A percentile compares a stretch with the other conserved stretches of the same genome.
These are phyloP conservation scores for Xylocampa areola DNA, from an alignment of 2,888 invertebrate species.

Conservation along the genomic window DNA sequence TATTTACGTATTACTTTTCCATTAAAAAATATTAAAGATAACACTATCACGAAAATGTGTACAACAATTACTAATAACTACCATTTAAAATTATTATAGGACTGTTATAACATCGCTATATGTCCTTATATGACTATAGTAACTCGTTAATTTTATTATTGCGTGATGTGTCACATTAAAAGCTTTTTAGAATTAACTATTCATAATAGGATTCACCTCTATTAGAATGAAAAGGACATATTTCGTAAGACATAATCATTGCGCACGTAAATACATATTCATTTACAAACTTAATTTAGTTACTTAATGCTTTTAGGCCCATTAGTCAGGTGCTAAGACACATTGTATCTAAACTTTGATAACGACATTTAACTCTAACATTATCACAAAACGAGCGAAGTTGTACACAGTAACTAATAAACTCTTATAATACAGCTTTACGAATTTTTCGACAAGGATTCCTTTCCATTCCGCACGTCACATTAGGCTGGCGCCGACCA, in stretches of 20 bases:
- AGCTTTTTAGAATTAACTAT: constrained; percentile 34
- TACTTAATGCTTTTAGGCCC: constrained; percentile 17
- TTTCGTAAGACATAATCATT: constrained; percentile 4
- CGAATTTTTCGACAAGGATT: constrained; percentile 78
- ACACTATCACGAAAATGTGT: constrained; percentile 14
- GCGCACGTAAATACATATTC: neutral
- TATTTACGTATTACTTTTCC: too few species aligned
- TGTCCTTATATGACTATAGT: constrained; percentile 60
- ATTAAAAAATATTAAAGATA: neutral
- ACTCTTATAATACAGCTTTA: constrained; percentile 74
- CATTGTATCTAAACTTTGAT: constrained; percentile 14
- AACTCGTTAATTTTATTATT: constrained; percentile 72
- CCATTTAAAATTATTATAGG: constrained; percentile 16
- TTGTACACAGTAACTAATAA: constrained; percentile 70
- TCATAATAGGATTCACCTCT: constrained; percentile 34
- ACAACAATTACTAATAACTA: constrained; percentile 1
- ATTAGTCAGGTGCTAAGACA: constrained; percentile 19
- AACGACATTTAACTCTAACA: constrained; percentile 35
- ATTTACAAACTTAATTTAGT: neutral
- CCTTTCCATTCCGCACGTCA: constrained; percentile 77
- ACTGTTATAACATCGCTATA: constrained; percentile 23
- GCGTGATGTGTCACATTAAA: constrained; percentile 72
- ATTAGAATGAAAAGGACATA: constrained; percentile 25
- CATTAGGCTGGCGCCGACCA: constrained; percentile 76
- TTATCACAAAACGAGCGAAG: constrained; percentile 56